These are phyloP conservation scores for Trissoscelio sp. DNA, from an alignment of 2,888 invertebrate genomes.

Conservation along the genomic window DNA sequence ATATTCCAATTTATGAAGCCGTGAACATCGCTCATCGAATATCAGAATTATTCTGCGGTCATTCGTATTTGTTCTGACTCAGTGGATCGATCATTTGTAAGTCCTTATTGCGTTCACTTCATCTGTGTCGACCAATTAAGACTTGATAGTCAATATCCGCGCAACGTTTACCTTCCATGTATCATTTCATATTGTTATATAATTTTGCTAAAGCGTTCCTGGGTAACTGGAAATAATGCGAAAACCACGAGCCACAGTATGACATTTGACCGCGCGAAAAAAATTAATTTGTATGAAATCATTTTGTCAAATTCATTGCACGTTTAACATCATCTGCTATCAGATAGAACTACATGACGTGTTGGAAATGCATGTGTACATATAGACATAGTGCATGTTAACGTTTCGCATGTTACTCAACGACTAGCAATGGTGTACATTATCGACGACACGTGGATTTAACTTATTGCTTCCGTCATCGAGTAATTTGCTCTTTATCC, in stretches of 20 bases:
- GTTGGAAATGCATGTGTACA: slow-evolving; percentile 48
- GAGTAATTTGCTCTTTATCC: slow-evolving; percentile 74
- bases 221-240: neutral
- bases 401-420: slow-evolving; percentile 63
- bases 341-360: slow-evolving; percentile 57
- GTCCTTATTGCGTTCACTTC: slow-evolving; percentile 15
- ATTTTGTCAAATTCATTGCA: slow-evolving; percentile 36
- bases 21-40: neutral
- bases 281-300: slow-evolving; percentile 31
- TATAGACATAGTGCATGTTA: slow-evolving; percentile 63
- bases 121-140: slow-evolving; percentile 31
- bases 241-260: neutral
- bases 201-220: slow-evolving; percentile 26
- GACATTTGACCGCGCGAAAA: neutral
- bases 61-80: slow-evolving; percentile 8
- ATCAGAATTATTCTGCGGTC: neutral
- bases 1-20: neutral
- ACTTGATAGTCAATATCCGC: slow-evolving; percentile 36
- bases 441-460: slow-evolving; percentile 71
- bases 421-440: slow-evolving; percentile 65
- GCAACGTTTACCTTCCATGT: slow-evolving; percentile 27
- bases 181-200: neutral
- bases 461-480: slow-evolving; percentile 74
- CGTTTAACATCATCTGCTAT: slow-evolving; percentile 51
- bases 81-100: slow-evolving; percentile 28